Evolutionary conservation across 2,797 vertebrate species (phyloP).

Genomic region (Garrulus glandarius): DNA sequence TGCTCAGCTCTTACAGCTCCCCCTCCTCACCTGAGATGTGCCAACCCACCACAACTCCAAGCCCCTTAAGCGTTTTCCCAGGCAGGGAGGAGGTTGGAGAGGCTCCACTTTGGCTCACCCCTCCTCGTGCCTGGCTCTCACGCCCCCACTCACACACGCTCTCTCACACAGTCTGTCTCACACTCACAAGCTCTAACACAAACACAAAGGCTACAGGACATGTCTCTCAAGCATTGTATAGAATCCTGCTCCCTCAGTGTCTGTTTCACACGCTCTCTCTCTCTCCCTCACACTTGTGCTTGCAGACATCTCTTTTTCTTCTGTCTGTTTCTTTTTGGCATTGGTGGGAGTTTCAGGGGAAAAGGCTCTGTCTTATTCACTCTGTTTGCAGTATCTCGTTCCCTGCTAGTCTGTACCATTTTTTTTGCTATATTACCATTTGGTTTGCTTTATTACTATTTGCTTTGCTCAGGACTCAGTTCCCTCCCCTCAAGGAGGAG

Average conservation of each 20-base stretch:
- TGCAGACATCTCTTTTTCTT: not conserved
- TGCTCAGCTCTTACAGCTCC: not conserved
- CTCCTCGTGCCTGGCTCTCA: not conserved
- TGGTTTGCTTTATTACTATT: not conserved
- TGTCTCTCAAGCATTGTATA: not conserved
- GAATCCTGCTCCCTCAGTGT: not conserved
- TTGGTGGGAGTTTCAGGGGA: not conserved
- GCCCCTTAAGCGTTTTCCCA: not conserved
- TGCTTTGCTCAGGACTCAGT: not conserved
- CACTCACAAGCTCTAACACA: not conserved
- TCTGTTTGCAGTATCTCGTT: not conserved
- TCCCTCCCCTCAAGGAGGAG: not conserved
- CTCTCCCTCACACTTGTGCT: not conserved
- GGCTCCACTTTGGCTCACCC: not conserved
- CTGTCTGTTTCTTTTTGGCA: not conserved
- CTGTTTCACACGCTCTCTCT: not conserved
- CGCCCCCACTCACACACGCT: fast-evolving
- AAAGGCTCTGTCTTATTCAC: not conserved
- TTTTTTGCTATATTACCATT: not conserved
- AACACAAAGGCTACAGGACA: not conserved
- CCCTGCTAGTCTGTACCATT: not conserved
- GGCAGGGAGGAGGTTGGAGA: not conserved
- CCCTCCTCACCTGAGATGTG: not conserved
- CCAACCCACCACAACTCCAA: not conserved
- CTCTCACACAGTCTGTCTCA: not conserved